phyloP scores from a whole-genome alignment of 1,140 invertebrate genomes.

The Propsilocerus akamusi region DNA sequence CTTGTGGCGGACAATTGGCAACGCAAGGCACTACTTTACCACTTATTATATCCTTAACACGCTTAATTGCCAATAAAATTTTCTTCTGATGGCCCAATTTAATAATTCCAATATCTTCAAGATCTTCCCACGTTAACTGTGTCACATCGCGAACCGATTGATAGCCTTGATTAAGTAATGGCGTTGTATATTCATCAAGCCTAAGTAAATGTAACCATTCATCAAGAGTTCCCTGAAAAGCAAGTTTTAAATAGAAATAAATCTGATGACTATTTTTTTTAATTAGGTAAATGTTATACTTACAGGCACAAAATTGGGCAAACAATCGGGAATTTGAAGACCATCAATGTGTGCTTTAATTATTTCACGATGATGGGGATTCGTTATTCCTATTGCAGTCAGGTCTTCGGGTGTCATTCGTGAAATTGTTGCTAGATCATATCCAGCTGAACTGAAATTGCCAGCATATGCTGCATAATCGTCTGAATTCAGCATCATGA shows the following conservation, averaged over 20 bases:
- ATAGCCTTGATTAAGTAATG: conserved; percentile 83
- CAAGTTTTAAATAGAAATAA: background rate
- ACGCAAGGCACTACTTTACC: conserved; percentile 40
- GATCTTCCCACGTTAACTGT: conserved; percentile 94
- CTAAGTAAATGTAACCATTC: conserved; percentile 84
- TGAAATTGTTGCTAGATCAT: conserved; percentile 93
- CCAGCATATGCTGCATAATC: conserved; percentile 59
- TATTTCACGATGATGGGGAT: conserved; percentile 89
- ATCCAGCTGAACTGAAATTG: conserved; percentile 86
- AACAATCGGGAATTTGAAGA: conserved; percentile 81
- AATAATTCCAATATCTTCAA: conserved; percentile 96
- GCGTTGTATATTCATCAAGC: conserved; percentile 79
- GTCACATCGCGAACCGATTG: conserved; percentile 79
- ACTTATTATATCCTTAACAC: conserved; percentile 83
- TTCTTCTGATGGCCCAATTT: conserved; percentile 96
- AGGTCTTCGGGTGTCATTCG: conserved; percentile 94
- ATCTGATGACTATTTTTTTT: conserved; percentile 1
- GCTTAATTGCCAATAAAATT: conserved; percentile 89
- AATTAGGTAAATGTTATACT: conserved; percentile 18
- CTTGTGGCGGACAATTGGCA: background rate
- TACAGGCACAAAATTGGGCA: conserved; percentile 83
- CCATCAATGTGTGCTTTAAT: conserved; percentile 92
- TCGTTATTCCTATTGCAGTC: conserved; percentile 78
- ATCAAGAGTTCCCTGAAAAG: conserved; percentile 60
- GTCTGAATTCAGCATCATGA: conserved; percentile 87